Conservation (phyloP, 2,113 vertebrate genomes). For the Colistium nudipinnis region DNA sequence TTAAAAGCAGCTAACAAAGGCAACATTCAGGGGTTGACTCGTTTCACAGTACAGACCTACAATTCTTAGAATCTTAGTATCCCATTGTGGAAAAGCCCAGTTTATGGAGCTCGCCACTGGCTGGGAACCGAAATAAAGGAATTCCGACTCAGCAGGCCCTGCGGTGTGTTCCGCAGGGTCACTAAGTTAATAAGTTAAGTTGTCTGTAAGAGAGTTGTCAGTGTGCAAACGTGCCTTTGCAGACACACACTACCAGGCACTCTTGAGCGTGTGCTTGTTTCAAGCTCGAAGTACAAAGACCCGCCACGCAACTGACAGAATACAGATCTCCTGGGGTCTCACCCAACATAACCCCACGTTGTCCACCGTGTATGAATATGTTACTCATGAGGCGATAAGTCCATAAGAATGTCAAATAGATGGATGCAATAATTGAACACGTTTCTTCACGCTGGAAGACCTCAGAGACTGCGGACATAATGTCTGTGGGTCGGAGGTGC, state of each 20-base stretch:
- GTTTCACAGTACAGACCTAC: conserved; percentile 34
- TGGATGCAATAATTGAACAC: conserved; percentile 38
- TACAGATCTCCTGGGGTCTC: conserved; percentile 32
- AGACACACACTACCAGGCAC: conserved; percentile 1
- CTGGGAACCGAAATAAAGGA: conserved; percentile 45
- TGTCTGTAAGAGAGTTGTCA: not conserved
- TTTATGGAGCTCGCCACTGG: conserved; percentile 35
- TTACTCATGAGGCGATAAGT: conserved; percentile 48
- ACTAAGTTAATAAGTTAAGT: no score
- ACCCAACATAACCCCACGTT: conserved; percentile 30
- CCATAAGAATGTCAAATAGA: conserved; percentile 48
- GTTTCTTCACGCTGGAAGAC: no score
- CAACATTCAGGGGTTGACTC: conserved; percentile 64
- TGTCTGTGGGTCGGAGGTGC: conserved; percentile 16
- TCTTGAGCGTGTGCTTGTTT: conserved; percentile 41
- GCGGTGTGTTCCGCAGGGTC: conserved; percentile 2
- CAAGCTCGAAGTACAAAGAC: conserved; percentile 6
- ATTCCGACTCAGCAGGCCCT: conserved; percentile 6
- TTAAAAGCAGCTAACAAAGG: conserved; percentile 73
- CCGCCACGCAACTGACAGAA: conserved; percentile 21
- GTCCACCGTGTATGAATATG: conserved; percentile 41
- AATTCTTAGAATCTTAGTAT: conserved; percentile 67
- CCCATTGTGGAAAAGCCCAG: conserved; percentile 35
- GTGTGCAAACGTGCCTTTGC: conserved; percentile 3
- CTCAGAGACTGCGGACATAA: not conserved